Base-by-base conservation (phyloP, 2,113 vertebrate genomes). In the Calcarius ornatus region DNA sequence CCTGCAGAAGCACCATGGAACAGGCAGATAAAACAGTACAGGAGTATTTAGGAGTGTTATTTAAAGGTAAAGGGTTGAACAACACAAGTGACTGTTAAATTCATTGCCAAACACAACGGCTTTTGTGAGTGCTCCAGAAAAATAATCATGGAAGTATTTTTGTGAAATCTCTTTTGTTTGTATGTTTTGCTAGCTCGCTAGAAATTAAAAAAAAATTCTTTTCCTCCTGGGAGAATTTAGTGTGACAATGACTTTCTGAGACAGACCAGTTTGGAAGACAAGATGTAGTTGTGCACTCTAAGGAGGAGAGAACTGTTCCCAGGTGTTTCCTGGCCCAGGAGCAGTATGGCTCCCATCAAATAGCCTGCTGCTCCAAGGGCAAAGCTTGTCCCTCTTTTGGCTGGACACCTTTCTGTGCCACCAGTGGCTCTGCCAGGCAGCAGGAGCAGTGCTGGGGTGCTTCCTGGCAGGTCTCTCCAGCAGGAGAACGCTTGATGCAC, bases 1-100 rank as follows among this genome's bases (percentile, higher is more conserved):
- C 97, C 97, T 96, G 89, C 73, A 66, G 88, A 91, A 90, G 28
- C 69, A n/a, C 38, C 84, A 89, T 88, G 97, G 96, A 94, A 82
- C 73, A 94, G 73, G 47, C 76, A 96, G 90, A 96, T 96, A 86
- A 93, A 90, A 97, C 12, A 11, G 70, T 8, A 21, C 17, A 86
- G 75, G 22, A 94, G 79, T 31, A 92, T 91, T 94, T 90, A 88
- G 75, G 61, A 83, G 28, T 61, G 88, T 70, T 97, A 87, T 86
- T 94, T 84, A 87, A 88, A 81, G 72, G 81, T 72, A 72, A 80
- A 96, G 84, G 83, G 60, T 63, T 94, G 75, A 95, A 92, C 63
- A 77, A 40, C 54, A 81, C 2, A 30, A 78, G 20, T 47, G 75
- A 69, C 61, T 88, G 30, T 92, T 84, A 88, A 94, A 88, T 48